Evolutionary conservation across 2,113 vertebrate genomes (phyloP), one percentile per base, ranked within the genome.

Genomic region (Microcebus tavaratra): DNA sequence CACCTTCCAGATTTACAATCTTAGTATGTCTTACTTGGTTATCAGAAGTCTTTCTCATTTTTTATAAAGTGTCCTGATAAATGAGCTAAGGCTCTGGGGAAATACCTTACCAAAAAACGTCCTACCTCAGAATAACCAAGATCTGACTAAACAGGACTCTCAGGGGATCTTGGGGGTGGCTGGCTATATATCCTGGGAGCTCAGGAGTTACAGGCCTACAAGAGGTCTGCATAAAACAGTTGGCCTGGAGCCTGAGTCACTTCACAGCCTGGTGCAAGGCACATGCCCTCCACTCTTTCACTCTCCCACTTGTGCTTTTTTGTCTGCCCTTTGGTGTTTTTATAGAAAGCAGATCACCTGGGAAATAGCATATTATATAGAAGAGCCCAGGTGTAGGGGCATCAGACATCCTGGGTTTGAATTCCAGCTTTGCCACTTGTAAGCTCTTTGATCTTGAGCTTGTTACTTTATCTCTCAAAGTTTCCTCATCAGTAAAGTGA

Each of bases 21-120:
- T 88, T 88, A 70, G 20, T 92, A 25, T 88, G 34, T 96, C 45
- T 94, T 88, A 86, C 39, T 79, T 80, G 36, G 9, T 61, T 48
- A 61, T 59, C 23, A 89, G n/a, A 88, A 61, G 31, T 57, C 29
- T 73, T 79, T 79, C 34, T n/a, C 18, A 55, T 79, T 79, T 55
- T 53, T 48, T 6, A 53, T 79, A 79, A 79, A n/a, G 34, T 79
- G 10, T 79, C 76, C 42, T 79, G 29, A 50, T 55, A 55, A 50
- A 79, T 79, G 48, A 31, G 50, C 48, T 55, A 53, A 55, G 34
- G 25, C 42, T 67, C 45, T 88, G 73, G 55, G n/a, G 27, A 95
- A 83, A 84, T 67, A 82, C 34, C 76, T 88, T 95, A 73, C 20
- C 36, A 67, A 85, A 87, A 90, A 39, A 45, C 11, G 76, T 82